These are phyloP conservation scores for Anoncus sp. DNA, from an alignment of 2,888 invertebrate species.

Conservation along the genomic window DNA sequence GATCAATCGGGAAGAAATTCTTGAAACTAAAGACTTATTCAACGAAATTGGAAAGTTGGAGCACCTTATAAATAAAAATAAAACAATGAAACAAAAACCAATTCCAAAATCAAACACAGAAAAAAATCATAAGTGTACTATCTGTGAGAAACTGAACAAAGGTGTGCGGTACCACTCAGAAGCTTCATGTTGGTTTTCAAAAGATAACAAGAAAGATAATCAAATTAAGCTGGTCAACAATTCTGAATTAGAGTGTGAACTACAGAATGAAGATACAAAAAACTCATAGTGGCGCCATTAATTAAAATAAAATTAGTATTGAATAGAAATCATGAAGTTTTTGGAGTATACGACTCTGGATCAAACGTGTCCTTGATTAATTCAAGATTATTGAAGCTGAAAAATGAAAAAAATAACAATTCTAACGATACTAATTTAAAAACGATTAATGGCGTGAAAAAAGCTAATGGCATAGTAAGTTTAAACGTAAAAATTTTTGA, in stretches of 20 bases:
- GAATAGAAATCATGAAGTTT: background rate
- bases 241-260: background rate
- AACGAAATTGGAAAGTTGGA: background rate
- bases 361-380: slow-evolving; percentile 4
- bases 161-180: background rate
- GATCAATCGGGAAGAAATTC: background rate
- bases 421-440: too few relatives aligned
- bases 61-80: background rate
- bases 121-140: background rate
- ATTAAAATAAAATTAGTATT: background rate
- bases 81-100: background rate
- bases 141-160: background rate
- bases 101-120: background rate
- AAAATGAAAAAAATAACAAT: too few relatives aligned
- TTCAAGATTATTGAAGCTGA: background rate
- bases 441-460: slow-evolving; percentile 9
- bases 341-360: background rate
- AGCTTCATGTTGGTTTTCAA: background rate
- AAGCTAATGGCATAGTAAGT: background rate
- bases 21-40: background rate
- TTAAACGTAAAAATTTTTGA: background rate
- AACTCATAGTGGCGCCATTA: background rate
- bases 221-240: background rate
- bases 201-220: background rate
- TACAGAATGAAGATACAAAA: background rate